These are phyloP conservation scores for Neosilurus mollespiculum DNA, from an alignment of 2,797 vertebrate genomes.

Conservation along the genomic window DNA sequence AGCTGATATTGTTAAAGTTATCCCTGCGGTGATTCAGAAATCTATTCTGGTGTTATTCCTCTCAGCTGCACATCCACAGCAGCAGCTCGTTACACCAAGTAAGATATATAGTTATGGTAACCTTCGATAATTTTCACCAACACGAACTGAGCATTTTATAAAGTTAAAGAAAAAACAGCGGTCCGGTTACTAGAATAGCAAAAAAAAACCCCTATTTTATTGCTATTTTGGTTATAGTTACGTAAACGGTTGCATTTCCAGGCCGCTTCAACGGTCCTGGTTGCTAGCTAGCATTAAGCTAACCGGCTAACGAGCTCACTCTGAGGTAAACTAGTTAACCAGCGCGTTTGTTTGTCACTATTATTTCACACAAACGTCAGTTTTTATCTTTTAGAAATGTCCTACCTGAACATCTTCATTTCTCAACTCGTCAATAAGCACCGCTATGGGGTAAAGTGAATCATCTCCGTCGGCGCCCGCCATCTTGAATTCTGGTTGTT, in stretches of 20 bases:
- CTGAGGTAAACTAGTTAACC: neutral
- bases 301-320: neutral
- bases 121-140: neutral
- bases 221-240: neutral
- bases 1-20: neutral
- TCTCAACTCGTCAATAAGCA: conserved; percentile 65
- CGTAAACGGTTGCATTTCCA: neutral
- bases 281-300: neutral
- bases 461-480: conserved; percentile 66
- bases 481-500: conserved; percentile 57
- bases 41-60: neutral
- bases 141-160: no score
- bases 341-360: neutral
- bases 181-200: neutral
- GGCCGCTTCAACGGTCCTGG: neutral
- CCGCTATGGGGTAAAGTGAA: conserved; percentile 67
- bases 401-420: conserved; percentile 68
- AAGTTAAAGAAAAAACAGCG: neutral
- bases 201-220: no score
- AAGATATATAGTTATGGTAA: neutral
- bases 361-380: neutral
- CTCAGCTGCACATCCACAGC: neutral
- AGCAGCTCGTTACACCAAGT: neutral
- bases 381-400: neutral
- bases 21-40: neutral